A percentile compares a stretch with the other conserved stretches of the same genome.
Evolutionary conservation across 2,888 invertebrate genomes (phyloP).

Genomic region (Petrolisthes manimaculis): DNA sequence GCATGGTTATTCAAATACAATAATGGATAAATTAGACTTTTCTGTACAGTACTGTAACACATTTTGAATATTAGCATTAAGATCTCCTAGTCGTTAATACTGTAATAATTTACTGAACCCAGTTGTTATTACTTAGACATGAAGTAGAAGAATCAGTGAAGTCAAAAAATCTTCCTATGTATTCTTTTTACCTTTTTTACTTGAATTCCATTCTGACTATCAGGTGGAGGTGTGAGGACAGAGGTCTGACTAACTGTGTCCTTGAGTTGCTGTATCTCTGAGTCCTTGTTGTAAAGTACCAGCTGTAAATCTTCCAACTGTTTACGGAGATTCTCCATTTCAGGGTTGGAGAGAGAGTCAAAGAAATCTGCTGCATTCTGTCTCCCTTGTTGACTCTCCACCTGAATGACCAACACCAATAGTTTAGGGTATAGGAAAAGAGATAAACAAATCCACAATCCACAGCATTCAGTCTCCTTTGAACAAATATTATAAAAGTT

Average conservation of each 20-base stretch:
- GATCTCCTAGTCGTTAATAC: no score
- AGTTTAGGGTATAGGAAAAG: no score
- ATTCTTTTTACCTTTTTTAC: background rate
- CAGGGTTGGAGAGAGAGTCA: constrained; percentile 40
- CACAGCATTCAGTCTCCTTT: no score
- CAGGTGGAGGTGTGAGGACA: background rate
- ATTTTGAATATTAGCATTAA: no score
- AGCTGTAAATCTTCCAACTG: constrained; percentile 65
- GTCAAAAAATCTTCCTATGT: background rate
- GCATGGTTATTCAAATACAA: no score
- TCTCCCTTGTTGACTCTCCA: background rate
- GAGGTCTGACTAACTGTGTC: constrained; percentile 3
- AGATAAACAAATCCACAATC: no score
- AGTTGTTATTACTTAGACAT: no score
- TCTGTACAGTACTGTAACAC: no score
- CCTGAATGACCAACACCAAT: background rate
- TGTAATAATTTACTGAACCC: no score
- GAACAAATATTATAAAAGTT: no score
- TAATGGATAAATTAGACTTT: no score
- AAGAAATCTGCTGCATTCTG: constrained; percentile 33
- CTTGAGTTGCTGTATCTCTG: constrained; percentile 62
- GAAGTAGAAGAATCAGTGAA: no score
- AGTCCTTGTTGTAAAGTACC: constrained; percentile 64
- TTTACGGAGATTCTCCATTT: constrained; percentile 62
- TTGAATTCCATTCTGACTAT: background rate